Evolutionary conservation across 2,113 vertebrate species (phyloP).

Genomic region (Centropristis striata): DNA sequence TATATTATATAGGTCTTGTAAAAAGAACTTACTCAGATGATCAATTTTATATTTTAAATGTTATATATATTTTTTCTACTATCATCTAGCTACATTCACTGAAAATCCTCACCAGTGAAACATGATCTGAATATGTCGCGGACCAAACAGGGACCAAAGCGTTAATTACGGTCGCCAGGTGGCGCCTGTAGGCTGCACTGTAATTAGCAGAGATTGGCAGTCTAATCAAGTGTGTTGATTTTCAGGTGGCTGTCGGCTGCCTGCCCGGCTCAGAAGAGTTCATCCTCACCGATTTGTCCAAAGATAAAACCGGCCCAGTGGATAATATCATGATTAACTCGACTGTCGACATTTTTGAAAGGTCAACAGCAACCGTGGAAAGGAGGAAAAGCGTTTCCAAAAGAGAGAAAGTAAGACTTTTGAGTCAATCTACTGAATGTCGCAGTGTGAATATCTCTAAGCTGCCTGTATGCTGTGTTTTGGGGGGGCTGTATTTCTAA

Average conservation of each 20-base stretch:
- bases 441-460: not conserved
- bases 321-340: not conserved
- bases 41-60: too few species aligned
- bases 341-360: conserved; percentile 31
- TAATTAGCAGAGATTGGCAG: conserved; percentile 65
- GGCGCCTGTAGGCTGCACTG: conserved; percentile 56
- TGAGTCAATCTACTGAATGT: not conserved
- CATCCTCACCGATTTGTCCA: not conserved
- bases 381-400: not conserved
- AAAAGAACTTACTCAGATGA: too few species aligned
- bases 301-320: not conserved
- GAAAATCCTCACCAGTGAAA: not conserved
- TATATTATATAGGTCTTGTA: too few species aligned
- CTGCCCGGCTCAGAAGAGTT: not conserved
- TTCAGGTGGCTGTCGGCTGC: conserved; percentile 54
- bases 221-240: conserved; percentile 49
- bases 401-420: conserved; percentile 30
- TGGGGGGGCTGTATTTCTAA: not conserved
- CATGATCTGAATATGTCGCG: not conserved
- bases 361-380: conserved; percentile 25
- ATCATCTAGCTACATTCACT: not conserved
- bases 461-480: not conserved
- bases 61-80: too few species aligned
- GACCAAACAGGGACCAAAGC: too few species aligned
- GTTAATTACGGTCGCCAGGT: conserved; percentile 51